These are phyloP conservation scores for Coptotermes formosanus DNA, from an alignment of 1,140 invertebrate species.

Conservation along the genomic window DNA sequence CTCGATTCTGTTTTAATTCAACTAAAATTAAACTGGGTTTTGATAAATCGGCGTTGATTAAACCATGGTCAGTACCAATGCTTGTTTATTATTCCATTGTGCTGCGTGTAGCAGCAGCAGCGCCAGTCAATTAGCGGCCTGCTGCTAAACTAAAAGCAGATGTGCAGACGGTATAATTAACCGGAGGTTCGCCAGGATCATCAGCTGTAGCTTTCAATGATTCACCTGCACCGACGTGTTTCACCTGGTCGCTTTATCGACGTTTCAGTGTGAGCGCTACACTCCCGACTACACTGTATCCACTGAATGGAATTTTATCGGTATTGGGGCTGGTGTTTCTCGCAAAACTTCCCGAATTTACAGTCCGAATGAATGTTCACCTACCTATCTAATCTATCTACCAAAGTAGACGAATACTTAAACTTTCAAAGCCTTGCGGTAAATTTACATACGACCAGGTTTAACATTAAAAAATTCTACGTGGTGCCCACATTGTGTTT, in stretches of 20 bases:
- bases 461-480: too few species aligned
- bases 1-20: constrained; percentile 10
- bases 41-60: constrained; percentile 12
- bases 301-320: too few species aligned
- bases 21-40: constrained; percentile 16
- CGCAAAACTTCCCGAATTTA: too few species aligned
- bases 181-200: constrained; percentile 10
- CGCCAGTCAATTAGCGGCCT: constrained; percentile 1
- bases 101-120: background rate
- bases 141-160: constrained; percentile 18
- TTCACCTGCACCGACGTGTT: background rate
- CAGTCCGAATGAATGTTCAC: too few species aligned
- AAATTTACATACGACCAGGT: too few species aligned
- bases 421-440: too few species aligned
- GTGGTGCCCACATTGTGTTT: too few species aligned
- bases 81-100: constrained; percentile 19
- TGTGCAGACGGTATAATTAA: constrained; percentile 8
- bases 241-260: constrained; percentile 2
- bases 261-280: background rate
- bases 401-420: too few species aligned
- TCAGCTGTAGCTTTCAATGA: constrained; percentile 7
- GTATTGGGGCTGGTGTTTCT: too few species aligned
- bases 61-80: background rate
- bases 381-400: too few species aligned
- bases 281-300: too few species aligned